These are phyloP conservation scores for Pristiophorus japonicus DNA, from an alignment of 2,113 vertebrate genomes.

Conservation along the genomic window DNA sequence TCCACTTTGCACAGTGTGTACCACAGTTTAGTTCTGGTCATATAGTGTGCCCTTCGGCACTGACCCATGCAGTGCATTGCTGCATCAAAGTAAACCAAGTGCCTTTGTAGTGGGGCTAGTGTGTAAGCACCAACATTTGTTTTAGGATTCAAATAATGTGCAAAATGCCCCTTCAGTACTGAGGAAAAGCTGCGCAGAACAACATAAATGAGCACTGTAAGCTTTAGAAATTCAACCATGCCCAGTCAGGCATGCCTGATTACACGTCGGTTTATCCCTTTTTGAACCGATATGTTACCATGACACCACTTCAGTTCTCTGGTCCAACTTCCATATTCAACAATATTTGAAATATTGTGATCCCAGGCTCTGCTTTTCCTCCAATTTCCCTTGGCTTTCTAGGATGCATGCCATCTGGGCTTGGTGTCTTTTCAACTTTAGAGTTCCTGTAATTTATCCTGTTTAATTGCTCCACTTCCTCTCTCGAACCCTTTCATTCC, in stretches of 20 bases:
- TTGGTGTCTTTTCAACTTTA: neutral
- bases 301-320: too few species aligned
- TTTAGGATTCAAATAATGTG: neutral
- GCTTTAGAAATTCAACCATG: neutral
- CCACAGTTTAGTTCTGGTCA: neutral
- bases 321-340: neutral
- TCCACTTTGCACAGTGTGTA: neutral
- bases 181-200: neutral
- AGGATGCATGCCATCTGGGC: neutral
- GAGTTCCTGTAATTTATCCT: neutral
- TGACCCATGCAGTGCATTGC: neutral
- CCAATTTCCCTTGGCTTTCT: neutral
- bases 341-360: neutral
- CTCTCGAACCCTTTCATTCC: neutral
- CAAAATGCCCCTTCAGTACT: neutral
- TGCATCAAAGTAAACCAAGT: neutral
- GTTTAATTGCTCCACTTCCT: neutral
- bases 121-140: neutral
- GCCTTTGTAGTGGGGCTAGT: neutral
- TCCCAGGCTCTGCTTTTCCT: neutral
- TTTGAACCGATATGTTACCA: neutral
- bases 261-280: neutral
- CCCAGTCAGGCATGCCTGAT: neutral
- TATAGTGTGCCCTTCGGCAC: neutral
- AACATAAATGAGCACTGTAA: too few species aligned